These are phyloP conservation scores for Monopis laevigella DNA, from an alignment of 2,888 invertebrate genomes.

Conservation along the genomic window DNA sequence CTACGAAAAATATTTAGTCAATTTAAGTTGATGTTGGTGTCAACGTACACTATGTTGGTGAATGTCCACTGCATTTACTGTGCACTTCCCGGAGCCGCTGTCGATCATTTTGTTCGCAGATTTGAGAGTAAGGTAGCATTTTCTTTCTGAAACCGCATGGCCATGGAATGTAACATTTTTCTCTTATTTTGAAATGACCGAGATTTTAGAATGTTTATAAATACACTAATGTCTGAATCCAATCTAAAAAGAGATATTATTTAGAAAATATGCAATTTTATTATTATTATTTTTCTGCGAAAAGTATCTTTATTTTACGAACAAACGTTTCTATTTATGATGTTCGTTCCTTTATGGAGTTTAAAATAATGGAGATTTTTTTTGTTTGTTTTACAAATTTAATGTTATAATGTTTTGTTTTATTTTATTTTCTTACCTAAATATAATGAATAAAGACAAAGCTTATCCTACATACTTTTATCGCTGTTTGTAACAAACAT, in stretches of 20 bases:
- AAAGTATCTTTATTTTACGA: neutral
- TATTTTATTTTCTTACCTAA: constrained; percentile 25
- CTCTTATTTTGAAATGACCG: constrained; percentile 23
- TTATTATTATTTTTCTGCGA: too few species aligned
- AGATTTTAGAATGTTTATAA: too few species aligned
- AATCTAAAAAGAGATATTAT: too few species aligned
- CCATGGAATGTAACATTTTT: constrained; percentile 42
- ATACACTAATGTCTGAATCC: too few species aligned
- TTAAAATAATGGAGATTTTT: neutral
- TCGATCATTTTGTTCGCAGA: constrained; percentile 43
- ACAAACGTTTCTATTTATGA: constrained; percentile 14
- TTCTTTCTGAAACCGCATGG: constrained; percentile 53
- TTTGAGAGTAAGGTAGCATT: constrained; percentile 35
- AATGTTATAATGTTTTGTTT: constrained; percentile 24
- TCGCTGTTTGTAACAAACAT: constrained; percentile 34
- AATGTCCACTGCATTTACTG: constrained; percentile 47
- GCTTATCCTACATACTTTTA: constrained; percentile 51
- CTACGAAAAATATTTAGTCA: neutral
- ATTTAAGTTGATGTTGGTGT: neutral
- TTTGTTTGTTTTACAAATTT: constrained; percentile 13
- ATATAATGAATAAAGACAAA: constrained; percentile 26
- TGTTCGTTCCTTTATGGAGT: too few species aligned
- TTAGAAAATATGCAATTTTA: too few species aligned
- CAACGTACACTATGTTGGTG: neutral
- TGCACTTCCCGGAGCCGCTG: constrained; percentile 52